Conservation (phyloP, 2,888 invertebrate species). For the Catotricha subobsoleta region DNA sequence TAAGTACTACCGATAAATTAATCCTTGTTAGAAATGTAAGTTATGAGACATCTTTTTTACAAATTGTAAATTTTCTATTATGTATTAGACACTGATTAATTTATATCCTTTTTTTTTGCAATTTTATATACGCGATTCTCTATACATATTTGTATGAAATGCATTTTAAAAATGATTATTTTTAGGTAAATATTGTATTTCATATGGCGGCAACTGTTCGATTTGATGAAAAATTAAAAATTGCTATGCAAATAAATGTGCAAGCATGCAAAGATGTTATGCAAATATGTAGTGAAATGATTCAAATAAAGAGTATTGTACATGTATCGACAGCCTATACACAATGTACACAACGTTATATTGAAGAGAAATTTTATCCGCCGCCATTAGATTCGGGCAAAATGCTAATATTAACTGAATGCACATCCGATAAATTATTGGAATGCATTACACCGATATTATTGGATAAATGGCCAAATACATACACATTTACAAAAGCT, state of each 20-base stretch:
- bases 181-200: constrained; percentile 32
- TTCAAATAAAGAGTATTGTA: constrained; percentile 29
- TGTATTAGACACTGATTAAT: not conserved
- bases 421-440: constrained; percentile 32
- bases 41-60: not conserved
- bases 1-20: constrained; percentile 30
- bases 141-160: not conserved
- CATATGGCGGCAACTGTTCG: constrained; percentile 40
- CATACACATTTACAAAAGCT: constrained; percentile 82
- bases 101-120: not conserved
- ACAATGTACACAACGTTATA: constrained; percentile 31
- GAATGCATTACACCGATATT: constrained; percentile 36
- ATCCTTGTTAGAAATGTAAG: constrained; percentile 31
- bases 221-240: constrained; percentile 57
- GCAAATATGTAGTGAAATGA: constrained; percentile 44
- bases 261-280: constrained; percentile 47
- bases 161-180: not conserved
- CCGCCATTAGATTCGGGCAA: constrained; percentile 34
- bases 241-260: constrained; percentile 57
- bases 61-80: not conserved
- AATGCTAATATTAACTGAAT: constrained; percentile 33
- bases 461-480: constrained; percentile 65
- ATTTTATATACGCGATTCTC: too few species aligned
- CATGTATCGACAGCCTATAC: constrained; percentile 43
- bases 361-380: constrained; percentile 38